Percentiles rank a stretch among this genome's conserved stretches.
phyloP scores from a whole-genome alignment of 2,888 invertebrate genomes.

The Volucella bombylans region DNA sequence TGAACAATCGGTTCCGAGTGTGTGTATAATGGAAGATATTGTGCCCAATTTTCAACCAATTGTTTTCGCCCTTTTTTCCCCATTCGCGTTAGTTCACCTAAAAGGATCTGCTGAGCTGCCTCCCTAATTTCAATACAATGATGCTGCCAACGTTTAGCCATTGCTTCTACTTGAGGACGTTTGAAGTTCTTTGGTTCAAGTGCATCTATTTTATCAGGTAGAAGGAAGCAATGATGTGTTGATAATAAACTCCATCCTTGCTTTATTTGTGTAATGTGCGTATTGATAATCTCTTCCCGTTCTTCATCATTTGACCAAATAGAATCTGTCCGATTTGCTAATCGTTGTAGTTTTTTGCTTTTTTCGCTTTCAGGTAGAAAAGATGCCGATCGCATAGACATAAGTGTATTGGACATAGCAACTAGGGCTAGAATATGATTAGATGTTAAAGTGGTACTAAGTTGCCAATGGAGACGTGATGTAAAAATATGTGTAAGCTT shows the following conservation, averaged over 20 bases:
- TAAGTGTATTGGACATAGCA: slow-evolving; percentile 96
- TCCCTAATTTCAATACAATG: slow-evolving; percentile 98
- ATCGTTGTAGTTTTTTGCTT: slow-evolving; percentile 86
- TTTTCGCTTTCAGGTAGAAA: slow-evolving; percentile 95
- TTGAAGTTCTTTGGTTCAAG: slow-evolving; percentile 87
- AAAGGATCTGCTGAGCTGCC: slow-evolving; percentile 96
- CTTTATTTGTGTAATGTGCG: slow-evolving; percentile 95
- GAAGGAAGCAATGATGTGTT: slow-evolving; percentile 96
- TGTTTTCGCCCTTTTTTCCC: slow-evolving; percentile 92
- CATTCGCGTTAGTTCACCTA: slow-evolving; percentile 93
- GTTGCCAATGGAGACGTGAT: slow-evolving; percentile 96
- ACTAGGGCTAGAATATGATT: slow-evolving; percentile 97
- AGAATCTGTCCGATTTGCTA: slow-evolving; percentile 81
- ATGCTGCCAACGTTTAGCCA: slow-evolving; percentile 99
- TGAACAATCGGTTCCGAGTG: slow-evolving; percentile 90
- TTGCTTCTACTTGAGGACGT: slow-evolving; percentile 97
- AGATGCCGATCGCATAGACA: slow-evolving; percentile 98
- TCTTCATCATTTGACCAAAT: slow-evolving; percentile 91
- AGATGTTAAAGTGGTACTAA: slow-evolving; percentile 96
- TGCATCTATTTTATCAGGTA: slow-evolving; percentile 94
- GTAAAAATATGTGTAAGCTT: slow-evolving; percentile 92
- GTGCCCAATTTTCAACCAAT: slow-evolving; percentile 97
- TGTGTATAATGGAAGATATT: slow-evolving; percentile 94
- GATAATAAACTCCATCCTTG: slow-evolving; percentile 98
- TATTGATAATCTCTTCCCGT: slow-evolving; percentile 91